Evolutionary conservation across 2,113 vertebrate species (phyloP), one percentile per base, ranked within the genome.

Genomic region (Neodon shergylaensis): DNA sequence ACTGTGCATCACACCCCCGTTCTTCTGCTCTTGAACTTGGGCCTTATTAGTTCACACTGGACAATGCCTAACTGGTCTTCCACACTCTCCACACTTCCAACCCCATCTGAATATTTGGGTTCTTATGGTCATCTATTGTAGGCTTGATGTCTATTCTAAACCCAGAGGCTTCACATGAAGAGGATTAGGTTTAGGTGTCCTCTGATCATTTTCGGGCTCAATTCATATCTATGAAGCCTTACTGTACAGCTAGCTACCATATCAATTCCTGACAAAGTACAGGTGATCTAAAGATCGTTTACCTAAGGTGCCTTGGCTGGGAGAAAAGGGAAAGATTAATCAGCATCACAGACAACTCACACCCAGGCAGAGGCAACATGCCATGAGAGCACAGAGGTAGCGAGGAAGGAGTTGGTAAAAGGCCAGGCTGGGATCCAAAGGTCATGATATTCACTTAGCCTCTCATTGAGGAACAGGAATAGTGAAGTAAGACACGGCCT

Each of bases 161-260:
- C 21, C 9, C 92, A 66, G 1, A 9, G 3, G 13, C 19, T 49
- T 68, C 21, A 39, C 33, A 61, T 7, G 11, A 5, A 26, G 33
- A 66, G 1, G 1, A 74, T 1, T 8, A 90, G 13, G 17, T 1
- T 0, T 44, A 49, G 21, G 4, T 31, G 7, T 5, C 47, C 72
- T 42, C 77, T 7, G 5, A 24, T n/a, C 36, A 39, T 47, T 21
- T 16, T 78, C 4, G 72, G 44, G 72, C 10, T 76, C 39, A 61
- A 33, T 31, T 85, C 36, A 61, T 31, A 66, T 10, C 26, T 65
- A 19, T 39, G 31, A 39, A 22, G 12, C 3, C 47, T 52, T 84
- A 44, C n/a, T 4, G 0, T 39, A 63, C 9, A 84, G 42, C 39
- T n/a, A 84, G 42, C 39, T 44, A 10, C 68, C 28, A 70, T 1